A percentile compares a stretch with the other conserved stretches of the same genome.
These are phyloP conservation scores for Dexiosoma caninum DNA, from an alignment of 2,888 invertebrate genomes.

Conservation along the genomic window DNA sequence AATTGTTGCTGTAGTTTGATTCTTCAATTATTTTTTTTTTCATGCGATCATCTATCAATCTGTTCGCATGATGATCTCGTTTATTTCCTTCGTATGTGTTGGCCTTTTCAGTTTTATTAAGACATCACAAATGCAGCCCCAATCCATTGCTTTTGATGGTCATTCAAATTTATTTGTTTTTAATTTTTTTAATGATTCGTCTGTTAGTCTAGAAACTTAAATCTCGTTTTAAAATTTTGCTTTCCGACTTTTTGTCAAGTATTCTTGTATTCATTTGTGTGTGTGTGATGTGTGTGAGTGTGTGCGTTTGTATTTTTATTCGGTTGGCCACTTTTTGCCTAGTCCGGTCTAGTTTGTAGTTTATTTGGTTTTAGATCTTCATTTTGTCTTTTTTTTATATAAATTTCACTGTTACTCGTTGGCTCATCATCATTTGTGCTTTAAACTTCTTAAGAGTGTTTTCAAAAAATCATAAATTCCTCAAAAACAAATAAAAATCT, in stretches of 20 bases:
- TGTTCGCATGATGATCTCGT: too few relatives aligned
- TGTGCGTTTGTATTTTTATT: not conserved
- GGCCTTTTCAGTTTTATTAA: too few relatives aligned
- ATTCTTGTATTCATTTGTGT: not conserved
- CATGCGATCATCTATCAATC: too few relatives aligned
- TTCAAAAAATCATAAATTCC: not conserved
- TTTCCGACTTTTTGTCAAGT: not conserved
- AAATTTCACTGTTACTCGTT: slow-evolving; percentile 75
- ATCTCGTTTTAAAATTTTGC: slow-evolving; percentile 31
- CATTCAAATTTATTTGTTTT: slow-evolving; percentile 31
- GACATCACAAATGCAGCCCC: slow-evolving; percentile 1
- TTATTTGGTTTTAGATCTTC: slow-evolving; percentile 52
- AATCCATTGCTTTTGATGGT: slow-evolving; percentile 43
- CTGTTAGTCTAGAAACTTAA: slow-evolving; percentile 34
- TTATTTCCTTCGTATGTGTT: not conserved
- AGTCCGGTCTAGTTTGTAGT: slow-evolving; percentile 31
- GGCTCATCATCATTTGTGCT: slow-evolving; percentile 77
- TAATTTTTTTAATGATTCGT: not conserved
- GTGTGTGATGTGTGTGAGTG: not conserved
- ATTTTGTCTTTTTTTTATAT: slow-evolving; percentile 66
- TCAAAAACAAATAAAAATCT: not conserved
- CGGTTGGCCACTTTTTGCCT: slow-evolving; percentile 35
- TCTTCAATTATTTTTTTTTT: too few relatives aligned
- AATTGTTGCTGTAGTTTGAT: too few relatives aligned
- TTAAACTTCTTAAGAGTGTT: slow-evolving; percentile 74